Percentiles rank a stretch among this genome's conserved stretches.
Evolutionary conservation across 2,888 invertebrate species (phyloP).

Genomic region (Diloba caeruleocephala): DNA sequence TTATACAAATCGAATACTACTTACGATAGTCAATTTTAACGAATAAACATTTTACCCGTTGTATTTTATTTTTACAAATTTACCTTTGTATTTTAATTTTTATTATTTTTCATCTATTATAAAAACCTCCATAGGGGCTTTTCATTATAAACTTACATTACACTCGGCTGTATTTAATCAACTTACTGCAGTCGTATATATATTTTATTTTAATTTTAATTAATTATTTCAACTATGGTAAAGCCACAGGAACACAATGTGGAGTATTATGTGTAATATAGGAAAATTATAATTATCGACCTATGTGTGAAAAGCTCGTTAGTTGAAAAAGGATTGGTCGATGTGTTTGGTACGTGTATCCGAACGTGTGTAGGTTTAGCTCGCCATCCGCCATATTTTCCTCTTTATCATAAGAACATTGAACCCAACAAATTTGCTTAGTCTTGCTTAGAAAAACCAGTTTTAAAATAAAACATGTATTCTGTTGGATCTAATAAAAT

Average conservation of each 20-base stretch:
- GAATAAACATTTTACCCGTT: constrained; percentile 88
- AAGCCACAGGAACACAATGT: constrained; percentile 83
- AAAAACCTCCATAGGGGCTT: constrained; percentile 88
- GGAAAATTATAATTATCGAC: constrained; percentile 53
- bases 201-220: constrained; percentile 72
- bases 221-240: constrained; percentile 78
- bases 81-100: constrained; percentile 84
- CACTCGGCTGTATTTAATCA: constrained; percentile 75
- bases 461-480: no score
- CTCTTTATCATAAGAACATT: background rate
- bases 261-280: constrained; percentile 66
- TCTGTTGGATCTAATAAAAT: no score
- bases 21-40: constrained; percentile 88
- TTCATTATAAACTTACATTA: constrained; percentile 87
- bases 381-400: constrained; percentile 5
- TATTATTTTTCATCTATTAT: constrained; percentile 78
- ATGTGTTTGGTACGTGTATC: constrained; percentile 23
- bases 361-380: constrained; percentile 22
- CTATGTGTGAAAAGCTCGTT: constrained; percentile 48
- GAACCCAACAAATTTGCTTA: no score
- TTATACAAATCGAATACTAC: constrained; percentile 90
- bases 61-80: constrained; percentile 85
- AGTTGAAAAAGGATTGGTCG: constrained; percentile 38
- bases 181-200: constrained; percentile 82
- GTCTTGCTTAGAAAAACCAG: no score